Percentiles rank a stretch among this genome's conserved stretches.
Evolutionary conservation across 2,888 invertebrate species (phyloP).

Genomic region (Hyppa rectilinea): DNA sequence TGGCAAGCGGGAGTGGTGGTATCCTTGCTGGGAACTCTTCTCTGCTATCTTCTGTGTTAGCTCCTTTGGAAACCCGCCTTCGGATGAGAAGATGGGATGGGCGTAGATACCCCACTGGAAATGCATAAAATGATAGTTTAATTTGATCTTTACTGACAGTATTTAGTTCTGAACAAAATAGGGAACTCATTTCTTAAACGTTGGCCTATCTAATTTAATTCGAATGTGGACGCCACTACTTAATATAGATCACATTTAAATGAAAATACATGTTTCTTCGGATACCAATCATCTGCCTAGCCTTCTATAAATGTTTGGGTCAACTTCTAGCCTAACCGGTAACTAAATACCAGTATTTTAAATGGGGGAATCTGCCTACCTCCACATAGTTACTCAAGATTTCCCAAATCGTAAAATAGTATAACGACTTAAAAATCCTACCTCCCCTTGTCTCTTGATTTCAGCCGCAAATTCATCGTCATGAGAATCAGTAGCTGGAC

Average conservation of each 20-base stretch:
- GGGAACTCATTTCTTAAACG: too few species aligned
- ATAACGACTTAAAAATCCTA: too few species aligned
- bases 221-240: too few species aligned
- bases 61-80: constrained; percentile 89
- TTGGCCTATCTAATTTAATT: too few species aligned
- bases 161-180: neutral
- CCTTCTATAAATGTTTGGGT: too few species aligned
- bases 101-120: constrained; percentile 85
- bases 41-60: constrained; percentile 72
- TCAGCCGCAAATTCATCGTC: constrained; percentile 80
- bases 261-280: too few species aligned
- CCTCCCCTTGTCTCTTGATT: constrained; percentile 69
- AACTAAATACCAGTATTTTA: too few species aligned
- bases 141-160: neutral
- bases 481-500: constrained; percentile 74
- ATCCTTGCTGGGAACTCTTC: constrained; percentile 84
- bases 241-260: too few species aligned
- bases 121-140: neutral
- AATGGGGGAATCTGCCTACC: too few species aligned
- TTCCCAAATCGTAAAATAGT: too few species aligned
- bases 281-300: neutral
- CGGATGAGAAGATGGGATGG: constrained; percentile 85
- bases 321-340: too few species aligned
- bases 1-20: constrained; percentile 80
- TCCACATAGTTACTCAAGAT: too few species aligned